Conservation (phyloP, 2,888 invertebrate species). For the Andrena hattorfiana region DNA sequence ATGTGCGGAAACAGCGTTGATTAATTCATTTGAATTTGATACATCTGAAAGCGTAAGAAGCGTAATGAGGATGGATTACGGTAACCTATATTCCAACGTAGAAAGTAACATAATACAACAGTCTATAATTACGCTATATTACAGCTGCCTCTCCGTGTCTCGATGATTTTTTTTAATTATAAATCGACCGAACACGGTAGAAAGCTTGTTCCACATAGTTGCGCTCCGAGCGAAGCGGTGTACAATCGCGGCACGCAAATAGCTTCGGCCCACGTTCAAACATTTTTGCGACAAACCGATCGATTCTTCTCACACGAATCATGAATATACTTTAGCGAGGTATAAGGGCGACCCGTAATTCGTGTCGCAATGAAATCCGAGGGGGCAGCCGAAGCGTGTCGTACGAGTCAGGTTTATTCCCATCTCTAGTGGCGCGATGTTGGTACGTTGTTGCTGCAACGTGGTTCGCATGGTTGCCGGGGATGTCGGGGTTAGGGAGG, state of each 20-base stretch:
- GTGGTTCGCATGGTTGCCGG: conserved; percentile 66
- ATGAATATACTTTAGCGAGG: too few species aligned
- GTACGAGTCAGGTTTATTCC: conserved; percentile 51
- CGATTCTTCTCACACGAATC: too few species aligned
- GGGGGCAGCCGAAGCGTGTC: conserved; percentile 6
- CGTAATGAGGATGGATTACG: conserved; percentile 39
- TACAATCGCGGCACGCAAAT: too few species aligned
- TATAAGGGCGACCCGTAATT: not conserved
- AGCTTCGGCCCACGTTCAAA: too few species aligned
- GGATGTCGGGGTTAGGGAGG: conserved; percentile 50
- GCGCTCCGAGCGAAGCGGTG: not conserved
- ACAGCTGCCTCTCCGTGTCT: not conserved
- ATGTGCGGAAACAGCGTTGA: conserved; percentile 4
- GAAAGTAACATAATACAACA: conserved; percentile 13
- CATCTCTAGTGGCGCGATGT: conserved; percentile 48
- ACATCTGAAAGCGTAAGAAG: conserved; percentile 4
- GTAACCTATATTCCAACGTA: conserved; percentile 1
- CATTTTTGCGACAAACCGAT: too few species aligned
- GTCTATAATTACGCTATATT: conserved; percentile 10
- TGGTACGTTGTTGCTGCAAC: conserved; percentile 66
- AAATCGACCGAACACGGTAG: not conserved
- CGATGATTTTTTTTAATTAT: not conserved
- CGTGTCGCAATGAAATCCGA: not conserved
- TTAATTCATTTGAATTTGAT: conserved; percentile 12
- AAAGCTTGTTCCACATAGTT: not conserved